These are phyloP conservation scores for Picathartes gymnocephalus DNA, from an alignment of 2,113 vertebrate species.

Conservation along the genomic window DNA sequence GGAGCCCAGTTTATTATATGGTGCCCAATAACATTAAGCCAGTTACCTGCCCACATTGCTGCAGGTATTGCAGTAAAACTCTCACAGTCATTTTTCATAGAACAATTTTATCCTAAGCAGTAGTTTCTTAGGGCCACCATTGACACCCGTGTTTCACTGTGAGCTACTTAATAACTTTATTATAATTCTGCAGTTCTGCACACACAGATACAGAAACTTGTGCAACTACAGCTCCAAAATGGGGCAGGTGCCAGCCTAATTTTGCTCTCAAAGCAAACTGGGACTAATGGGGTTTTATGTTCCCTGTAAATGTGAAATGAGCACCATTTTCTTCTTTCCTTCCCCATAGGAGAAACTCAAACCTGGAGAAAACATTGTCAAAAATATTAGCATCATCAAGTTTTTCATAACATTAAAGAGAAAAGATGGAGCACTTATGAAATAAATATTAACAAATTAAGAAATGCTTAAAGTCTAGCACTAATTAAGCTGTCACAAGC, in stretches of 20 bases:
- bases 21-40: not conserved
- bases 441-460: slow-evolving; percentile 25
- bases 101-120: not conserved
- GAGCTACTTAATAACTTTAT: not conserved
- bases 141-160: not conserved
- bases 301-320: not conserved
- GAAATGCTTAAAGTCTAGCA: not conserved
- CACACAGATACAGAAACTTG: not conserved
- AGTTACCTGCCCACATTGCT: not conserved
- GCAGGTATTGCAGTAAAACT: not conserved
- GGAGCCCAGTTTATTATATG: not conserved
- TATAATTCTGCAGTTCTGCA: not conserved
- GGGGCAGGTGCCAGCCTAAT: not conserved
- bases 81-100: not conserved
- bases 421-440: not conserved
- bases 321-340: not conserved
- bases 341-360: not conserved
- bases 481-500: slow-evolving; percentile 39
- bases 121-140: not conserved
- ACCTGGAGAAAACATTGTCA: not conserved
- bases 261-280: not conserved
- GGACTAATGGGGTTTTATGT: not conserved
- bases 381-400: not conserved
- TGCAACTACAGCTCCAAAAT: not conserved
- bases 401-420: not conserved